Percentiles rank a stretch among this genome's conserved stretches.
These are phyloP conservation scores for Glyphotaelius pellucidus DNA, from an alignment of 2,888 invertebrate species.

Conservation along the genomic window DNA sequence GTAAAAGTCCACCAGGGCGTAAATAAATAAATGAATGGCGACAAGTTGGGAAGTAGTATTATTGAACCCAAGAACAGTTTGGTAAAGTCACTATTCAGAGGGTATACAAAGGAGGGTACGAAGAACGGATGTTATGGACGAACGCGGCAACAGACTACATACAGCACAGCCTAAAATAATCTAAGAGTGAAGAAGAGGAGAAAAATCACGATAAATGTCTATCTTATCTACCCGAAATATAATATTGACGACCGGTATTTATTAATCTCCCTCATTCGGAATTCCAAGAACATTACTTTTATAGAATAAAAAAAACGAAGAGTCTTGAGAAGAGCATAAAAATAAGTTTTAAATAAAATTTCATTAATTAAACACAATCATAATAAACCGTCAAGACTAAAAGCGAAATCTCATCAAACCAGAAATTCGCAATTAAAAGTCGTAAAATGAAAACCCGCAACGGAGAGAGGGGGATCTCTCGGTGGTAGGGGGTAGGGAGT, in stretches of 20 bases:
- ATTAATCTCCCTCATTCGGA: neutral
- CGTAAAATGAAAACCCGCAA: neutral
- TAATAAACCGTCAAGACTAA: slow-evolving; percentile 2
- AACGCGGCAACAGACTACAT: too few relatives aligned
- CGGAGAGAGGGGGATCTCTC: neutral
- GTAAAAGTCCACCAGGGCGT: too few relatives aligned
- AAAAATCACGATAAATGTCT: too few relatives aligned
- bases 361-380: slow-evolving; percentile 5
- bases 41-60: neutral
- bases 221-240: too few relatives aligned
- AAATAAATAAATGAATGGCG: too few relatives aligned
- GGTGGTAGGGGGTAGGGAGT: neutral
- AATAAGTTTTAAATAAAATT: neutral
- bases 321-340: neutral
- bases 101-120: too few relatives aligned
- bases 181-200: too few relatives aligned
- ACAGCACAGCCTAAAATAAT: too few relatives aligned
- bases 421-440: slow-evolving; percentile 34
- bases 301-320: neutral
- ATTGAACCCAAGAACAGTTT: neutral
- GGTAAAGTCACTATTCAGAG: neutral
- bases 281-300: neutral
- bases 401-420: neutral
- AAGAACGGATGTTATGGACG: too few relatives aligned
- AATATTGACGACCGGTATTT: neutral